A percentile compares a stretch with the other conserved stretches of the same genome.
phyloP scores from a whole-genome alignment of 2,797 vertebrate species.

The Pipistrellus pipistrellus region DNA sequence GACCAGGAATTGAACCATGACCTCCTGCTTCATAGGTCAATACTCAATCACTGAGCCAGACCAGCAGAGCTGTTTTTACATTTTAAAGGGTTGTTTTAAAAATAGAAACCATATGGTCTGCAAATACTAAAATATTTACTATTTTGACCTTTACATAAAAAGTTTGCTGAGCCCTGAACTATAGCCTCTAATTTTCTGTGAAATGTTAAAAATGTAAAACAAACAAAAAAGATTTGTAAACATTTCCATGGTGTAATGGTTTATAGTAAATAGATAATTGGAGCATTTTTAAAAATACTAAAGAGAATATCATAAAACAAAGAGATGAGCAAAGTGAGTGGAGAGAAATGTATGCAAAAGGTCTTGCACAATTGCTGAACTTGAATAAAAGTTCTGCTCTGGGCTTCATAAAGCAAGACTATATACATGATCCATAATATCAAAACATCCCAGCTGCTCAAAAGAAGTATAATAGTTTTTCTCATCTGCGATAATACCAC shows the following conservation, averaged over 20 bases:
- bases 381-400: background rate
- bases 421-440: background rate
- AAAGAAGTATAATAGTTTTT: background rate
- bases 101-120: background rate
- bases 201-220: slow-evolving; percentile 20
- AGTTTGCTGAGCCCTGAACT: background rate
- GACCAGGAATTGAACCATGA: too few relatives aligned
- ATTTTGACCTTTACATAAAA: slow-evolving; percentile 1
- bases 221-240: slow-evolving; percentile 11
- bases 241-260: background rate
- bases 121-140: slow-evolving; percentile 51
- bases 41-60: too few relatives aligned
- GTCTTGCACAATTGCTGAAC: background rate
- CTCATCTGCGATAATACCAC: background rate
- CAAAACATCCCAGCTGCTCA: background rate
- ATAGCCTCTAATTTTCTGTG: background rate
- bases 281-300: background rate
- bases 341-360: background rate
- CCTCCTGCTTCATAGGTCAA: too few relatives aligned
- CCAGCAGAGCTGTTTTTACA: background rate
- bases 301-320: background rate
- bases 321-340: background rate
- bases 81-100: slow-evolving; percentile 9
- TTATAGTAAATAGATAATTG: background rate
- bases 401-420: slow-evolving; percentile 14